phyloP scores from a whole-genome alignment of 2,113 vertebrate genomes.

The Electrona antarctica region DNA sequence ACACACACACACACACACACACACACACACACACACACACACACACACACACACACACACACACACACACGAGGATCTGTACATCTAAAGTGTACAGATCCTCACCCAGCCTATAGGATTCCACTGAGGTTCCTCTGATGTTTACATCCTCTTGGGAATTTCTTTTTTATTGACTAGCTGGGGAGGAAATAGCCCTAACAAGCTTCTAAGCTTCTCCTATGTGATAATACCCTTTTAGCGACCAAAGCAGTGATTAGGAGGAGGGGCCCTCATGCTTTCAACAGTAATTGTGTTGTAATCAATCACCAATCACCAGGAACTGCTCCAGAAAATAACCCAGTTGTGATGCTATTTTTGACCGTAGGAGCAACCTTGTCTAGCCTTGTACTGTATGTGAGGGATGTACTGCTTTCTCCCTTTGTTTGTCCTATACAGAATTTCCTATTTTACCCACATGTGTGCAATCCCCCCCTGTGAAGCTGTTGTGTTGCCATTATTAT shows the following conservation, averaged over 20 bases:
- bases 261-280: constrained; percentile 64
- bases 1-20: neutral
- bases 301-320: constrained; percentile 71
- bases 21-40: constrained; percentile 22
- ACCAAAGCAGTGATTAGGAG: constrained; percentile 72
- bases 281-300: constrained; percentile 74
- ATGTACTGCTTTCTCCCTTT: constrained; percentile 18
- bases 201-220: constrained; percentile 62
- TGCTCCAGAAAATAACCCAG: constrained; percentile 45
- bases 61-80: constrained; percentile 18
- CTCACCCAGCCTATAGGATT: constrained; percentile 11
- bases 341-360: constrained; percentile 63
- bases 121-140: constrained; percentile 40
- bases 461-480: neutral
- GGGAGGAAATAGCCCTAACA: constrained; percentile 62
- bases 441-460: neutral
- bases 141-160: constrained; percentile 44
- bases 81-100: constrained; percentile 20
- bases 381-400: neutral
- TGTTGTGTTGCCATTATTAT: constrained; percentile 2
- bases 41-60: constrained; percentile 31
- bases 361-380: constrained; percentile 3
- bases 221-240: constrained; percentile 72
- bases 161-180: constrained; percentile 65
- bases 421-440: neutral